A percentile compares a stretch with the other conserved stretches of the same genome.
Evolutionary conservation across 2,797 vertebrate species (phyloP).

Genomic region (Loris lydekkerianus): DNA sequence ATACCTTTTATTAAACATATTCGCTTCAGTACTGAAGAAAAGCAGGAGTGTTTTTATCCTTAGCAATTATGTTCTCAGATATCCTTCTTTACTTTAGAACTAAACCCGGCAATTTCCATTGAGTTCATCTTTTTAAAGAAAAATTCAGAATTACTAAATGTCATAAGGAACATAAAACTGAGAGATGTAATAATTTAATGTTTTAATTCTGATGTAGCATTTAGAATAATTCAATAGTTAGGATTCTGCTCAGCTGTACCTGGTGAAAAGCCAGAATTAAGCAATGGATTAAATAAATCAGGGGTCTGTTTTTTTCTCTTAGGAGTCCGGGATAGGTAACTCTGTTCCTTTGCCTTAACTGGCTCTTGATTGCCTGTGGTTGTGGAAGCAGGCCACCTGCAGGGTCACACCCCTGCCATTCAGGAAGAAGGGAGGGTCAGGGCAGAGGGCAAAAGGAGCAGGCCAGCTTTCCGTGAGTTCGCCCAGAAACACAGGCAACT

Average conservation of each 20-base stretch:
- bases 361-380: neutral
- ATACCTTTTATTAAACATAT: constrained; percentile 42
- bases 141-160: constrained; percentile 53
- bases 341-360: neutral
- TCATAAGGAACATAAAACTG: constrained; percentile 13
- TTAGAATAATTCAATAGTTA: constrained; percentile 25
- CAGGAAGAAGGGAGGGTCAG: neutral
- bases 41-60: constrained; percentile 6
- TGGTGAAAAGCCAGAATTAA: constrained; percentile 9
- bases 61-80: constrained; percentile 64
- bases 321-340: too few species aligned
- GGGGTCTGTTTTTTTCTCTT: neutral
- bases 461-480: neutral
- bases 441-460: neutral
- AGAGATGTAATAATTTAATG: constrained; percentile 4
- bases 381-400: neutral
- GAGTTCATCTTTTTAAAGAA: constrained; percentile 50
- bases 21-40: constrained; percentile 39
- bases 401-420: neutral
- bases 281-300: neutral
- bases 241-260: neutral
- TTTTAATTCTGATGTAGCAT: constrained; percentile 13
- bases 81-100: neutral
- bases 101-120: constrained; percentile 40
- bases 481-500: neutral